Evolutionary conservation across 2,888 invertebrate species (phyloP).

Genomic region (Pycnomerus fuliginosus): DNA sequence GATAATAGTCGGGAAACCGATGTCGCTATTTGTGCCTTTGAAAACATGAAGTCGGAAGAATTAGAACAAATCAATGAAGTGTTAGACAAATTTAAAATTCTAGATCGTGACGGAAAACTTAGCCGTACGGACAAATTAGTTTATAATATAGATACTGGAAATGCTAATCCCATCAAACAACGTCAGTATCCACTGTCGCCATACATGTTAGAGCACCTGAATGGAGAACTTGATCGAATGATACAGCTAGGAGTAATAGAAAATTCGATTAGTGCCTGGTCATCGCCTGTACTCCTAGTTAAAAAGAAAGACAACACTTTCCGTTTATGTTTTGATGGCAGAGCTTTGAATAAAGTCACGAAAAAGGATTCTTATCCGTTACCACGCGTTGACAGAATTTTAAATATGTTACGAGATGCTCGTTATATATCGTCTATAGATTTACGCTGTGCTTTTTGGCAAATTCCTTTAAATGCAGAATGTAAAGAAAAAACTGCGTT

Average conservation of each 20-base stretch:
- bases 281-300: slow-evolving; percentile 6
- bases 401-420: slow-evolving; percentile 1
- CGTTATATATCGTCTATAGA: slow-evolving; percentile 5
- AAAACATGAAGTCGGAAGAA: too few relatives aligned
- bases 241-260: slow-evolving; percentile 3
- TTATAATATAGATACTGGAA: not conserved
- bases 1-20: too few relatives aligned
- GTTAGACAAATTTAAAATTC: not conserved
- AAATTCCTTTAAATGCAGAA: not conserved
- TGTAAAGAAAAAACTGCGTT: slow-evolving; percentile 1
- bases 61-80: not conserved
- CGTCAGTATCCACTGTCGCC: slow-evolving; percentile 1
- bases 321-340: slow-evolving; percentile 1
- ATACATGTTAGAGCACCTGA: not conserved
- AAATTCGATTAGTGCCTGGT: slow-evolving; percentile 4
- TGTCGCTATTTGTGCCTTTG: too few relatives aligned
- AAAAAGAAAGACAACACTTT: slow-evolving; percentile 1
- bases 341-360: slow-evolving; percentile 1
- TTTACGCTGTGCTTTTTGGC: slow-evolving; percentile 5
- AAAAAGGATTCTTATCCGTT: slow-evolving; percentile 2
- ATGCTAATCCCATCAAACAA: not conserved
- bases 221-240: not conserved
- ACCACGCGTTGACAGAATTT: slow-evolving; percentile 1
- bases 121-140: not conserved
- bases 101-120: not conserved